phyloP scores from a whole-genome alignment of 2,113 vertebrate species.

The Gymnarchus niloticus region DNA sequence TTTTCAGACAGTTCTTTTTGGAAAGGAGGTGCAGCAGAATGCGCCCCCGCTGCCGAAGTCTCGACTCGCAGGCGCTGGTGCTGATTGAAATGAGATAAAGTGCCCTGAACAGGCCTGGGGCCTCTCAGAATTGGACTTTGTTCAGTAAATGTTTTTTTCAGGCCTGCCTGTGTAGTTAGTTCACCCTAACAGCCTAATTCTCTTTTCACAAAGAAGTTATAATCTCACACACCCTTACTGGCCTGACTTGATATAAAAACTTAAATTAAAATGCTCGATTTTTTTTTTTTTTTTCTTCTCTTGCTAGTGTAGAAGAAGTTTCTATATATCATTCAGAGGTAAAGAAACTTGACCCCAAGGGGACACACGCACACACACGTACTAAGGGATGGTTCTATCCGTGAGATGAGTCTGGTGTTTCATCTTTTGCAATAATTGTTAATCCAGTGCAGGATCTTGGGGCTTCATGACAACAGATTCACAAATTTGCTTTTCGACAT shows the following conservation, averaged over 20 bases:
- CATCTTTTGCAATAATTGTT: not conserved
- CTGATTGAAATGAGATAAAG: slow-evolving; percentile 21
- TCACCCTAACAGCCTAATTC: not conserved
- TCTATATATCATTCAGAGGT: not conserved
- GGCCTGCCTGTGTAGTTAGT: not conserved
- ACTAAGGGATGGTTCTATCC: not conserved
- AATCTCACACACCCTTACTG: not conserved
- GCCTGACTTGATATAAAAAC: not conserved
- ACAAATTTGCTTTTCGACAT: too few species aligned
- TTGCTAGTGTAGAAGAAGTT: not conserved
- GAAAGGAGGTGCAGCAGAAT: slow-evolving; percentile 8
- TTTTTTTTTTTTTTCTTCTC: not conserved
- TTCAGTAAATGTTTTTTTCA: slow-evolving; percentile 9
- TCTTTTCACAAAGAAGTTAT: not conserved
- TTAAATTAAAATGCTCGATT: not conserved
- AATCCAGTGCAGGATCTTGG: not conserved
- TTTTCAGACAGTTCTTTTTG: not conserved
- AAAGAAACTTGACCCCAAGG: not conserved
- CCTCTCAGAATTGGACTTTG: slow-evolving; percentile 2
- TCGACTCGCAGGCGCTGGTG: slow-evolving; percentile 1
- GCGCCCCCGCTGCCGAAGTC: not conserved
- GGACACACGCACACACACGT: not conserved
- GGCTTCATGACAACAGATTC: not conserved
- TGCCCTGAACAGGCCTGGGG: not conserved
- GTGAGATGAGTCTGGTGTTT: not conserved